Evolutionary conservation across 1,140 invertebrate genomes (phyloP).

Genomic region (Bombus affinis): DNA sequence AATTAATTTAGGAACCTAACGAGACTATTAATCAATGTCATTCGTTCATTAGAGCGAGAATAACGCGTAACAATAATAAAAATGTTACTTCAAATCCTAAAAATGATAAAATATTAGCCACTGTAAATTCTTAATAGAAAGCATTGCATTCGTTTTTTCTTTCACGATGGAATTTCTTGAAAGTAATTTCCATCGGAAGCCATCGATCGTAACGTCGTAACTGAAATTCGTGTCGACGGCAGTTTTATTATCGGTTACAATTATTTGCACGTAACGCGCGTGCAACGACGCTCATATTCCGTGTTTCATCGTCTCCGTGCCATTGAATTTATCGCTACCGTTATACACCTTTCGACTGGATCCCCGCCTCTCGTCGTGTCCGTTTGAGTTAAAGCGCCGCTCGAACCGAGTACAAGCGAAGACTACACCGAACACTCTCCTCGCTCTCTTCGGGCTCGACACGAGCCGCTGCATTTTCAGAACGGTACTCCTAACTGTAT

Average conservation of each 20-base stretch:
- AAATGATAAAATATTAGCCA: neutral
- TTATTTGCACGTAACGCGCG: conserved; percentile 32
- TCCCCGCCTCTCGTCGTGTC: conserved; percentile 53
- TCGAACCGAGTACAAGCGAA: conserved; percentile 38
- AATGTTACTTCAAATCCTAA: neutral
- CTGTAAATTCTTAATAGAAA: neutral
- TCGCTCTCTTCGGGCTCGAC: conserved; percentile 70
- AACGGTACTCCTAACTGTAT: conserved; percentile 80
- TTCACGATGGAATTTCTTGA: neutral
- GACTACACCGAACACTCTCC: conserved; percentile 56
- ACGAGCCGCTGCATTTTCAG: conserved; percentile 72
- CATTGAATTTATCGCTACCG: conserved; percentile 64
- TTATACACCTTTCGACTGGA: conserved; percentile 64
- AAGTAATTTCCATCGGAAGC: neutral
- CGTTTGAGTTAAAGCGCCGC: conserved; percentile 63
- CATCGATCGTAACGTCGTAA: neutral
- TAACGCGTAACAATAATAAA: too few species aligned
- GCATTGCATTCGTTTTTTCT: neutral
- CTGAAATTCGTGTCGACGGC: neutral
- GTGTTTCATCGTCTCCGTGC: conserved; percentile 42
- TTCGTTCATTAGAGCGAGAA: neutral
- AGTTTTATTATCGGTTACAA: conserved; percentile 1
- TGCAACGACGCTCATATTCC: conserved; percentile 16
- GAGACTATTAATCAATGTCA: neutral
- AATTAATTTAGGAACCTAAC: neutral